A percentile compares a stretch with the other conserved stretches of the same genome.
Conservation (phyloP, 1,140 invertebrate species). For the Leptinotarsa defecta region DNA sequence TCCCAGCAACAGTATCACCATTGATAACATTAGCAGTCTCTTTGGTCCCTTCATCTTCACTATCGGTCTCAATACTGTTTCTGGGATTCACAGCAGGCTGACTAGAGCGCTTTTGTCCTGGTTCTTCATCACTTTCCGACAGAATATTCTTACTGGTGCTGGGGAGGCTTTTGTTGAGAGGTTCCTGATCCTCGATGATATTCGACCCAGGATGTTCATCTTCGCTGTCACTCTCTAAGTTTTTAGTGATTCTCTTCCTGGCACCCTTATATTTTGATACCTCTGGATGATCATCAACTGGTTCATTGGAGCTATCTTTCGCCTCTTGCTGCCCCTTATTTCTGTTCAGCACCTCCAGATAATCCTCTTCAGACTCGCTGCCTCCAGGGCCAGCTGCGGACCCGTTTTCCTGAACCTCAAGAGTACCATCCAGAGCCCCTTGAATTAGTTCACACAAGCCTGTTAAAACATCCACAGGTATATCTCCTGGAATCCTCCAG, state of each 20-base stretch:
- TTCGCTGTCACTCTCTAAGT: slow-evolving; percentile 41
- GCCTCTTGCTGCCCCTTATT: slow-evolving; percentile 6
- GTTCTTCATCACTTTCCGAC: not conserved
- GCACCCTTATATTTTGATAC: not conserved
- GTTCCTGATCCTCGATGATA: too few relatives aligned
- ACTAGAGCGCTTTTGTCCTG: not conserved
- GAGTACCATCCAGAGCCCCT: slow-evolving; percentile 57
- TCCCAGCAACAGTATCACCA: not conserved
- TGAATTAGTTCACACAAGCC: slow-evolving; percentile 56
- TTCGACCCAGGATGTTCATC: slow-evolving; percentile 25
- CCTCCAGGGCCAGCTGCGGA: slow-evolving; percentile 10
- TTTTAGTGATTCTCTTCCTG: slow-evolving; percentile 26
- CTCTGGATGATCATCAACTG: slow-evolving; percentile 34
- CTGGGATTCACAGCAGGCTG: not conserved
- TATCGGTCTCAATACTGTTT: not conserved
- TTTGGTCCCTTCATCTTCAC: slow-evolving; percentile 26
- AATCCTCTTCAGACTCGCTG: slow-evolving; percentile 35
- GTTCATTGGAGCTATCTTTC: slow-evolving; percentile 22
- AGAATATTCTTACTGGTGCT: not conserved
- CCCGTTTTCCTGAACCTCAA: slow-evolving; percentile 35
- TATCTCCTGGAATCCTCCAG: slow-evolving; percentile 64
- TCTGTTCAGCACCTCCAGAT: slow-evolving; percentile 31
- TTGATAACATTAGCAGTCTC: not conserved
- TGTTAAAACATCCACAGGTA: slow-evolving; percentile 57
- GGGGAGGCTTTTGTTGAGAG: too few relatives aligned